Evolutionary conservation across 2,797 vertebrate species (phyloP).

Genomic region (Chaenodraco wilsoni): DNA sequence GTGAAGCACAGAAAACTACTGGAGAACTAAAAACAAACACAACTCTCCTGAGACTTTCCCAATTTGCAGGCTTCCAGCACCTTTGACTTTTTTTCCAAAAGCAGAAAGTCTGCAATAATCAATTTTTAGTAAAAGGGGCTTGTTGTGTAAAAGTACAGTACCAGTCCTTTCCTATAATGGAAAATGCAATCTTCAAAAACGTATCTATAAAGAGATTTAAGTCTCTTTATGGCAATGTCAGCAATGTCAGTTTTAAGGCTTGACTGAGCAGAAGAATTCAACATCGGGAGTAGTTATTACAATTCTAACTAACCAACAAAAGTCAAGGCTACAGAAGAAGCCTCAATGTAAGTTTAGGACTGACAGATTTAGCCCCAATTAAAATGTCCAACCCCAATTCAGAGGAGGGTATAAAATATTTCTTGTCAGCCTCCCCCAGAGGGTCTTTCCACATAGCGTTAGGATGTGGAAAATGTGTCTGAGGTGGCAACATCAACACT

Average conservation of each 20-base stretch:
- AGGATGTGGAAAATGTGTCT: slow-evolving; percentile 52
- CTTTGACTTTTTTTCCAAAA: slow-evolving; percentile 12
- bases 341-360: slow-evolving; percentile 28
- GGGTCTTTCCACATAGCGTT: slow-evolving; percentile 37
- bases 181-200: slow-evolving; percentile 26
- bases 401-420: slow-evolving; percentile 43
- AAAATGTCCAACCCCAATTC: slow-evolving; percentile 62
- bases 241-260: slow-evolving; percentile 22
- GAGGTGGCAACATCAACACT: slow-evolving; percentile 59
- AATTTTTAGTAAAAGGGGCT: not conserved
- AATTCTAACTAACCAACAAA: slow-evolving; percentile 16
- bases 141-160: slow-evolving; percentile 20
- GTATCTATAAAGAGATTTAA: not conserved
- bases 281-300: slow-evolving; percentile 10
- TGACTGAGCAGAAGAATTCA: not conserved
- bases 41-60: not conserved
- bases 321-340: slow-evolving; percentile 24
- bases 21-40: not conserved
- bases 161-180: not conserved
- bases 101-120: slow-evolving; percentile 3
- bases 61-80: not conserved
- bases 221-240: not conserved
- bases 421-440: slow-evolving; percentile 62
- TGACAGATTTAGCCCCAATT: slow-evolving; percentile 72
- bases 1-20: slow-evolving; percentile 1